These are phyloP conservation scores for Chymomyza caudatula DNA, from an alignment of 2,888 invertebrate species.

Conservation along the genomic window DNA sequence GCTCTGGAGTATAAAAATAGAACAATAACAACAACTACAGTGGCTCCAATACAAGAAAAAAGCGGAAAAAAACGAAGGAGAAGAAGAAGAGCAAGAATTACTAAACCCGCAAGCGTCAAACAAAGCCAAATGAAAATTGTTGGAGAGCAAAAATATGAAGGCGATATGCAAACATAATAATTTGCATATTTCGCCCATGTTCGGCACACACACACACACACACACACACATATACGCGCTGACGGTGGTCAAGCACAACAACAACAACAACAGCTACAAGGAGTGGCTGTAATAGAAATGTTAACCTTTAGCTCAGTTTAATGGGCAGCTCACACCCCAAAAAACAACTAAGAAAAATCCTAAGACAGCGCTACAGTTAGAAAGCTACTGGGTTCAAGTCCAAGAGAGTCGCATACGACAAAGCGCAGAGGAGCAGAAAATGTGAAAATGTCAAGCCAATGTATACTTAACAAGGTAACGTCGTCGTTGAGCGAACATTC, in stretches of 20 bases:
- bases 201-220: conserved; percentile 8
- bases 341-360: too few relatives aligned
- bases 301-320: conserved; percentile 63
- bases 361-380: too few relatives aligned
- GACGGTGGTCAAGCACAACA: conserved; percentile 47
- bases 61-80: conserved; percentile 8
- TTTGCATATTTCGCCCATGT: conserved; percentile 65
- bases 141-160: conserved; percentile 19
- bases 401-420: too few relatives aligned
- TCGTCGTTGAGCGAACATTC: too few relatives aligned
- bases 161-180: conserved; percentile 68
- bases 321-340: neutral
- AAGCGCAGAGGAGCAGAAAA: too few relatives aligned
- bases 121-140: conserved; percentile 18
- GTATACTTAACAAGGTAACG: too few relatives aligned
- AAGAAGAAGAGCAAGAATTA: conserved; percentile 1
- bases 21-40: neutral
- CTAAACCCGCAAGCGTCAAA: conserved; percentile 20
- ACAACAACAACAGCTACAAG: conserved; percentile 26
- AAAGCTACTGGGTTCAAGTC: too few relatives aligned
- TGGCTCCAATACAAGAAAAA: neutral
- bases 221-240: neutral
- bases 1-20: too few relatives aligned
- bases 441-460: too few relatives aligned
- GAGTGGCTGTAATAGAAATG: conserved; percentile 72